Evolutionary conservation across 2,113 vertebrate species (phyloP), one percentile per base, ranked within the genome.

Genomic region (Coryphaenoides rupestris): DNA sequence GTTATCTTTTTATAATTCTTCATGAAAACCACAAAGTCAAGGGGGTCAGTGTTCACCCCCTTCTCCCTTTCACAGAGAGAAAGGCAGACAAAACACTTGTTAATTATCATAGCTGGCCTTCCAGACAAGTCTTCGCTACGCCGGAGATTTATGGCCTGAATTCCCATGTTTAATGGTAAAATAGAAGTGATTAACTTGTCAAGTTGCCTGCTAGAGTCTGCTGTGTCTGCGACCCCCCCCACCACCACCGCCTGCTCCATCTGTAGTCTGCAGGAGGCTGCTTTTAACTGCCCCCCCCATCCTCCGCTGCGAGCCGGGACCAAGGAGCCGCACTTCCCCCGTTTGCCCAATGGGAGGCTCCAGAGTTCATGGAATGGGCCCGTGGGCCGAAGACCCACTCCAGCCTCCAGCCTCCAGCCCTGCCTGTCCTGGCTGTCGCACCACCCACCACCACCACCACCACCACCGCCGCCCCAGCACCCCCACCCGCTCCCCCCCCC

Each of bases 291-390:
- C 33, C 33, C 33, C 33, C 7, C 33, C 33, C 7, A 40, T 40
- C 33, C 24, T 26, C 24, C 33, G 7, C 33, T 40, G 33, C 13
- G 2, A 7, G 9, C 33, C 33, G 13, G 33, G 33, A 40, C 7
- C 9, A 62, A 63, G 46, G 33, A 16, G 55, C 62, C 60, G 67
- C 66, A 66, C 40, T 85, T 73, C 55, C 66, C 61, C 24, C 19
- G 45, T 74, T 76, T 56, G 26, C 87, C 69, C 96, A 90, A 91
- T 87, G 96, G 95, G 93, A 90, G 95, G 94, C 87, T 91, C 86
- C 81, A 90, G 83, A 88, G 84, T 76, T 91, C 91, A 78, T 66
- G 66, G 21, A 83, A 90, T 83, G 61, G 17, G n/a, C 16, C 24
- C n/a, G 57, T 28, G 6, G 23, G 19, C 19, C 17, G 21, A 21